Base-by-base conservation (phyloP, 1,140 invertebrate genomes). In the Chironomus tepperi region DNA sequence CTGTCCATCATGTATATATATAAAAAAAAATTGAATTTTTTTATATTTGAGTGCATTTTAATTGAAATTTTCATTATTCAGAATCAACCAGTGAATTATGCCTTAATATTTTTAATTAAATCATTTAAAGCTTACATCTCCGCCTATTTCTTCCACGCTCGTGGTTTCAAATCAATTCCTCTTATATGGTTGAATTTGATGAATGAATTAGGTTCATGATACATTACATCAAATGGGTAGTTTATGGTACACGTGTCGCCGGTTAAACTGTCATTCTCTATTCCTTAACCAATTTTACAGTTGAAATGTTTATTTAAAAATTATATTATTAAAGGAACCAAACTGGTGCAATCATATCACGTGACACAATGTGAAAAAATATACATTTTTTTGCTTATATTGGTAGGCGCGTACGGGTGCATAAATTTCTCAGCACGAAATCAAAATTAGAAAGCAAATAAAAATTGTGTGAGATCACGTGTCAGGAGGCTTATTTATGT, bases 291-390 rank as follows among this genome's bases (percentile, higher is more conserved):
- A 70, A 70, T 70, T 70, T 70, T 70, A 70, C 65, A 70, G 65
- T 70, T 19, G 65, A 70, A 57, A 70, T 70, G 65, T 70, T 70
- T 70, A 70, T 70, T 70, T 70, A 70, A 70, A 57, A 70, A 70
- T 70, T 70, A 70, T 57, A n/a, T 16, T 70, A 19, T 70, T 19
- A 12, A 57, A n/a, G 12, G 5, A 57, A 57, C 3, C 5, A n/a
- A 12, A n/a, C 12, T 57, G 47, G 47, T 57, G 47, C n/a, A n/a
- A 57, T 57, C n/a, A 57, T 57, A 12, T 57, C 47, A 57, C 47
- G 47, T 57, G 47, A 57, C 47, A 57, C 47, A 57, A 57, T 57
- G 47, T 57, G 47, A 57, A 57, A 57, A 57, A 34, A 34, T 34
- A 34, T 5, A 34, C 24, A 2, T 34, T 2, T 34, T 34, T 34